Evolutionary conservation across 2,797 vertebrate genomes (phyloP).

Genomic region (Bovichtus diacanthus): DNA sequence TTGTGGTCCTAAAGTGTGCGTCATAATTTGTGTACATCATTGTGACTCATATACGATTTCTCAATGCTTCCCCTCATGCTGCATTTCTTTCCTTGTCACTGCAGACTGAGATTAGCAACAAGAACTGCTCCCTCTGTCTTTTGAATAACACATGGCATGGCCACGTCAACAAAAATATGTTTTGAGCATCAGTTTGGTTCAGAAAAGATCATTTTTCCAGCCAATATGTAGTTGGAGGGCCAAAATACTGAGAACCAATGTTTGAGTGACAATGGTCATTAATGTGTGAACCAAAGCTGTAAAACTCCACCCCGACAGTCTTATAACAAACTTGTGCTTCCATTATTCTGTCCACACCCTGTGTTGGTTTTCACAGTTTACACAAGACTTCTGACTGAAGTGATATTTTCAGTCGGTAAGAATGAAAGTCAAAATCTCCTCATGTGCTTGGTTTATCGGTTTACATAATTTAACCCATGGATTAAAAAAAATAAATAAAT

Average conservation of each 20-base stretch:
- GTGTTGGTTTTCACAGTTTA: slow-evolving; percentile 38
- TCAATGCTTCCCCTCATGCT: neutral
- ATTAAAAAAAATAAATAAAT: slow-evolving; percentile 1
- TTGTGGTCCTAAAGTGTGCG: neutral
- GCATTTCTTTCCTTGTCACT: slow-evolving; percentile 1
- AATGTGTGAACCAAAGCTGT: neutral
- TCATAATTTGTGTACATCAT: neutral
- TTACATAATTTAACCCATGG: slow-evolving; percentile 1
- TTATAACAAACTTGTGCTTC: slow-evolving; percentile 26
- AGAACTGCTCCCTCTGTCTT: neutral
- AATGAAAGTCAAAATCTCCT: slow-evolving; percentile 12
- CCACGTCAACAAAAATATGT: neutral
- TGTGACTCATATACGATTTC: neutral
- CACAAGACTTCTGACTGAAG: slow-evolving; percentile 21
- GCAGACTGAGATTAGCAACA: slow-evolving; percentile 1
- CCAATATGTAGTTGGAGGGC: neutral
- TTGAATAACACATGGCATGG: slow-evolving; percentile 11
- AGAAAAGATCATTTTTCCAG: neutral
- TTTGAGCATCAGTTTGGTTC: slow-evolving; percentile 5
- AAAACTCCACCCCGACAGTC: neutral
- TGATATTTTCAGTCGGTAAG: slow-evolving; percentile 52
- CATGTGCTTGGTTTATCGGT: slow-evolving; percentile 12
- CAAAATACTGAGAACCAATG: neutral
- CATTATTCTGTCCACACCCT: slow-evolving; percentile 33
- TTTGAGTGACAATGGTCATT: neutral